Conservation (phyloP, 2,113 vertebrate species). For the Euleptes europaea region DNA sequence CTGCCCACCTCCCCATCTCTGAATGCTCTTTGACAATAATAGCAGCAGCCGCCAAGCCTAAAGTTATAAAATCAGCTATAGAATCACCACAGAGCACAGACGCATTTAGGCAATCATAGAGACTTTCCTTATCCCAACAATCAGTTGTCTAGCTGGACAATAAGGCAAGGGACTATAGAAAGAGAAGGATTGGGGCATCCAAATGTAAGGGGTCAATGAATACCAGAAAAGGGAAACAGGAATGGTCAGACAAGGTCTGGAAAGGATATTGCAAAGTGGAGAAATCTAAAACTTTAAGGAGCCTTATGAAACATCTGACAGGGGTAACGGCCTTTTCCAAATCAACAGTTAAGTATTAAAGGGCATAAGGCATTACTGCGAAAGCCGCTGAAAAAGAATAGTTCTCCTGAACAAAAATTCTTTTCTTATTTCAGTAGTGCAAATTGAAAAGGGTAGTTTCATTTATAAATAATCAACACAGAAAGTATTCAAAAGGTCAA, state of each 20-base stretch:
- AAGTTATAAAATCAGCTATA: not conserved
- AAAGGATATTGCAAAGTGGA: not conserved
- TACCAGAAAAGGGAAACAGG: not conserved
- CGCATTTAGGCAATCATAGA: not conserved
- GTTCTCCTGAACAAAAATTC: not conserved
- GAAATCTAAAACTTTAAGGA: not conserved
- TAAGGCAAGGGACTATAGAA: not conserved
- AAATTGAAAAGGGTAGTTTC: not conserved
- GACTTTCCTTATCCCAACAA: not conserved
- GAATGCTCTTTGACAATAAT: not conserved
- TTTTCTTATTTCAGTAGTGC: not conserved
- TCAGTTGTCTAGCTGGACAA: not conserved
- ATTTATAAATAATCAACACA: not conserved
- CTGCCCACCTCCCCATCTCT: too few species aligned
- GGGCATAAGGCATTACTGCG: not conserved
- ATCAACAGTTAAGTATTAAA: not conserved
- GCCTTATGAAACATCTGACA: not conserved
- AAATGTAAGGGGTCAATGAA: not conserved
- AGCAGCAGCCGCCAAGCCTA: not conserved
- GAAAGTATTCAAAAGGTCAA: not conserved
- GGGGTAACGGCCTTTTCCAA: not conserved
- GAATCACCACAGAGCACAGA: too few species aligned
- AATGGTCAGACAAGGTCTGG: not conserved
- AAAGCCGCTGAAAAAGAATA: not conserved
- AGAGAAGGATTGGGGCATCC: not conserved